Conservation (phyloP, 1,140 invertebrate species). For the Ceratosolen fusciceps region DNA sequence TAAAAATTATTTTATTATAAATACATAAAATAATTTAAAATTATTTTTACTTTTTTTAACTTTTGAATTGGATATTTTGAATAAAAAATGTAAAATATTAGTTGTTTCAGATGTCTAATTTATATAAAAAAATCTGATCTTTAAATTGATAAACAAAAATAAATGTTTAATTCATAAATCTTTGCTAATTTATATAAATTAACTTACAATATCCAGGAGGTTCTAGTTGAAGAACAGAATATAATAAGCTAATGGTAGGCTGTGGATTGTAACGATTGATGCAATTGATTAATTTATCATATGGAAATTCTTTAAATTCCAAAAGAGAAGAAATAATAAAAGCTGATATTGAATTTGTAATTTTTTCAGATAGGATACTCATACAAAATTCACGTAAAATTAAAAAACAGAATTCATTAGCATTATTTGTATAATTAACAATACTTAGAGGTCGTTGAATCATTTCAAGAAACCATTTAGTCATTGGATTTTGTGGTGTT, state of each 20-base stretch:
- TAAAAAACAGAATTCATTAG: conserved; percentile 64
- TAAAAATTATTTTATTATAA: not conserved
- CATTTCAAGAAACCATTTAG: conserved; percentile 82
- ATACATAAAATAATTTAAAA: too few species aligned
- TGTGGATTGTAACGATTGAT: conserved; percentile 66
- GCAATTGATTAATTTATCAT: conserved; percentile 68
- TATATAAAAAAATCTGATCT: too few species aligned
- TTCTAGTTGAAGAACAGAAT: conserved; percentile 79
- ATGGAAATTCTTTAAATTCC: conserved; percentile 69
- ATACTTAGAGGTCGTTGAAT: conserved; percentile 81
- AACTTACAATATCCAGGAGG: conserved; percentile 76
- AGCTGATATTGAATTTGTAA: conserved; percentile 68
- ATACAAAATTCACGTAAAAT: conserved; percentile 61
- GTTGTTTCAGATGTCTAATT: not conserved
- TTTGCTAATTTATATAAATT: conserved; percentile 24
- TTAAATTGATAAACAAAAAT: not conserved
- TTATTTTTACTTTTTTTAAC: too few species aligned
- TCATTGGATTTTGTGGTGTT: conserved; percentile 81
- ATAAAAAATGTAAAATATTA: not conserved
- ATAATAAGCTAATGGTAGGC: conserved; percentile 71
- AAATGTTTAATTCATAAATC: not conserved
- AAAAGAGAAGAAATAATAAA: conserved; percentile 71
- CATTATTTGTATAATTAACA: conserved; percentile 55
- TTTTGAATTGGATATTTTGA: too few species aligned
- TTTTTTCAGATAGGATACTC: conserved; percentile 63